Evolutionary conservation across 2,113 vertebrate species (phyloP).

Genomic region (Amphiprion ocellaris): DNA sequence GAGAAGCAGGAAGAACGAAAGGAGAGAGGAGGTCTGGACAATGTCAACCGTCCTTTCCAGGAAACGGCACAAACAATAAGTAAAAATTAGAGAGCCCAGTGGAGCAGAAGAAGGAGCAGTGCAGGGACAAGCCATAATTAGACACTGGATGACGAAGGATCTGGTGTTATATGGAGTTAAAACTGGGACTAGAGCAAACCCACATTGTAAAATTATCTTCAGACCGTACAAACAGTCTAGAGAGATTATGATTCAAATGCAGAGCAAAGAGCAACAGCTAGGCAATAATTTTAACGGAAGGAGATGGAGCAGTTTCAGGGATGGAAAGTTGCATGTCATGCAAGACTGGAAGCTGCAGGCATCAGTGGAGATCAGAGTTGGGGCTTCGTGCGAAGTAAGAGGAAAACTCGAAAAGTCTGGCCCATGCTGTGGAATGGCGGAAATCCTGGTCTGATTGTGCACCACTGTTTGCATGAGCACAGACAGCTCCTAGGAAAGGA

Average conservation of each 20-base stretch:
- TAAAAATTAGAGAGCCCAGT: conserved; percentile 53
- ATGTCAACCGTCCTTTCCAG: conserved; percentile 71
- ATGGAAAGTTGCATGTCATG: conserved; percentile 51
- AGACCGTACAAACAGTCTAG: conserved; percentile 20
- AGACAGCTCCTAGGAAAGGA: conserved; percentile 79
- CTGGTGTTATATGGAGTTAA: conserved; percentile 15
- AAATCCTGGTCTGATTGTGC: conserved; percentile 82
- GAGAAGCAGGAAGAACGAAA: conserved; percentile 15
- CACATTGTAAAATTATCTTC: conserved; percentile 6
- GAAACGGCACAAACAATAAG: conserved; percentile 73
- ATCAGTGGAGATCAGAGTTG: conserved; percentile 41
- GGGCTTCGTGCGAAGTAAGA: conserved; percentile 66
- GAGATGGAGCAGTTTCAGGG: conserved; percentile 50
- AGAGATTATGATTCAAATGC: conserved; percentile 40
- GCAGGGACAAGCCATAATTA: conserved; percentile 59
- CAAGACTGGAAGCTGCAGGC: conserved; percentile 37
- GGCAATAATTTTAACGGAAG: conserved; percentile 41
- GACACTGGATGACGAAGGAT: conserved; percentile 40
- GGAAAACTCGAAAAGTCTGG: conserved; percentile 64
- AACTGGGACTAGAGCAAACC: conserved; percentile 26
- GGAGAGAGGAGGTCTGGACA: conserved; percentile 68
- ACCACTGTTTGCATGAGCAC: conserved; percentile 72
- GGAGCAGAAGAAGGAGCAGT: conserved; percentile 48
- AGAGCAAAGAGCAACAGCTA: conserved; percentile 43
- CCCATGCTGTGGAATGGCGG: conserved; percentile 71